Base-by-base conservation (phyloP, 2,888 invertebrate species). In the Galeruca laticollis region DNA sequence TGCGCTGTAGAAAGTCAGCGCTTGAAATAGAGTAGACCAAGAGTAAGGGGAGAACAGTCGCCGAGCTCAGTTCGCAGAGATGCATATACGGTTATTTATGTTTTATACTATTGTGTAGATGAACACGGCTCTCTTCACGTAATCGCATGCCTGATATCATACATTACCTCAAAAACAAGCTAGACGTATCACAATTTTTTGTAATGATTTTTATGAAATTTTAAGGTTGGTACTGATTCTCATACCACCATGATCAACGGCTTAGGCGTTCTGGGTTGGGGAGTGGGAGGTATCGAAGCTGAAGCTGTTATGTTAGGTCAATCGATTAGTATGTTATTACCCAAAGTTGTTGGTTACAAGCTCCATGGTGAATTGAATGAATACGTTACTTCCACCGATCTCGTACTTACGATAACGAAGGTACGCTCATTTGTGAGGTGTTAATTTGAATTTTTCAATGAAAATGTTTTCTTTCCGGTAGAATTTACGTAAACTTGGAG, bases 231-330 rank as follows among this genome's bases (percentile, higher is more conserved):
- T 9, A 99, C 99, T 0, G 99, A 99, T 89, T 97, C 97, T 0
- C 99, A 99, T 82, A 99, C 99, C 1, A 99, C 99, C 13, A 99
- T 99, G 98, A 97, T 99, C 75, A 98, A 98, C 82, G 98, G 98
- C 0, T 89, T 98, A 3, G 98, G 99, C 0, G 94, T 99, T 1
- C 90, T 98, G 4, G 99, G 98, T 1, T 99, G 98, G 98, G 98
- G 97, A 73, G 95, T 95, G 15, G 96, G 96, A 52, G 96, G 94
- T 63, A 99, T 99, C 77, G 99, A 99, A 88, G 99, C 99, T 0
- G 99, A 99, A 84, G 98, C 99, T 2, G 99, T 98, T 49, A 99
- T 99, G 99, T 86, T 99, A 80, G 98, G 98, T 0, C 98, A 99
- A 84, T 93, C 98, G 0, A 98, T 99, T 81, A 95, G 96, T 68